phyloP scores from a whole-genome alignment of 2,888 invertebrate species.

The Acanthopleura granulata region DNA sequence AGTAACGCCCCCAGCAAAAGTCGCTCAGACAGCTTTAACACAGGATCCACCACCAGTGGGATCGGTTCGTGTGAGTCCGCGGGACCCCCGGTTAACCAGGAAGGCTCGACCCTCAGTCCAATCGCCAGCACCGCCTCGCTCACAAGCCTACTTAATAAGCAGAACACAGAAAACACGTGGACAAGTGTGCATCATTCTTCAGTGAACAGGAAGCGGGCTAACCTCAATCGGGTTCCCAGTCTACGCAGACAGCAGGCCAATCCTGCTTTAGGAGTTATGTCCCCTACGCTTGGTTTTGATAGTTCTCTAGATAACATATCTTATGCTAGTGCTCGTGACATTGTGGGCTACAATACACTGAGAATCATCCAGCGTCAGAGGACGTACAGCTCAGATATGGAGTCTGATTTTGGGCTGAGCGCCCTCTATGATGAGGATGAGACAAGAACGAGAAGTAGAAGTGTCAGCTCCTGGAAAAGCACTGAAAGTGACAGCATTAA shows the following conservation, averaged over 20 bases:
- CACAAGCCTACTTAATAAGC: slow-evolving; percentile 22
- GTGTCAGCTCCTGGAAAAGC: slow-evolving; percentile 10
- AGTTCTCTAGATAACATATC: slow-evolving; percentile 40
- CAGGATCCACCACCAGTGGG: slow-evolving; percentile 84
- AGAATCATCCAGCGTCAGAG: slow-evolving; percentile 64
- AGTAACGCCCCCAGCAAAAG: slow-evolving; percentile 68
- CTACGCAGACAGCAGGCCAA: slow-evolving; percentile 44
- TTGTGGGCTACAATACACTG: slow-evolving; percentile 67
- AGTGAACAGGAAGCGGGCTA: slow-evolving; percentile 55
- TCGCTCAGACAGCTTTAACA: slow-evolving; percentile 74
- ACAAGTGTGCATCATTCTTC: slow-evolving; percentile 67
- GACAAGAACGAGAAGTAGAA: background rate
- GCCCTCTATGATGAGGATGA: slow-evolving; percentile 40
- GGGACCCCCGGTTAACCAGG: slow-evolving; percentile 33
- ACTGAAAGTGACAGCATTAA: slow-evolving; percentile 1
- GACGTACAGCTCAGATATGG: slow-evolving; percentile 55
- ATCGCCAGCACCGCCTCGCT: slow-evolving; percentile 83
- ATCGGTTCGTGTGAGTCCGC: slow-evolving; percentile 85
- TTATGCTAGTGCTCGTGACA: slow-evolving; percentile 66
- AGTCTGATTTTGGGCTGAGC: slow-evolving; percentile 47
- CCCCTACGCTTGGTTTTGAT: slow-evolving; percentile 32
- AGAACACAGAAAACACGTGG: slow-evolving; percentile 42
- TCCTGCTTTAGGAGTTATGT: slow-evolving; percentile 36
- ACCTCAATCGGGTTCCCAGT: slow-evolving; percentile 63
- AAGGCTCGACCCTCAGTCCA: slow-evolving; percentile 78